Base-by-base conservation (phyloP, 2,888 invertebrate genomes). In the Aproaerema taeniolella region DNA sequence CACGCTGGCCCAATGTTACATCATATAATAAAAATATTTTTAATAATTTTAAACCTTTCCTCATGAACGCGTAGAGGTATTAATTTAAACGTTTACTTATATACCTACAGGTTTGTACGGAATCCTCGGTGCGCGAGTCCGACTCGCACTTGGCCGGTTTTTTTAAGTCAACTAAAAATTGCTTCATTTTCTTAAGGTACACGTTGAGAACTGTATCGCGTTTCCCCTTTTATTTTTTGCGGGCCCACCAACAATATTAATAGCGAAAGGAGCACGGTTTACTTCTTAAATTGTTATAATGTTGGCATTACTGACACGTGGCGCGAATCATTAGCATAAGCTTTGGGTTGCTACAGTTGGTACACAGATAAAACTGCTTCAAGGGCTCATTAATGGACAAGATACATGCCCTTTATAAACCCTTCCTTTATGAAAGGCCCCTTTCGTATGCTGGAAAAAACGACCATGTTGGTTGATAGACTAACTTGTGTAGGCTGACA, bases 271-370 rank as follows among this genome's bases (percentile, higher is more conserved):
- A 28, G 38, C 38, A 38, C 30, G 35, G 26, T 35, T 35, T 35
- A 81, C 74, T 79, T 83, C 83, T 85, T 85, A 81, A 82, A 85
- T 79, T 82, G 83, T 77, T 77, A 75, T 73, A 80, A 82, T 76
- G 68, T 61, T 58, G 48, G 67, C 81, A 78, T 86, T 83, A 74
- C 55, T 49, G 60, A 56, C 85, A 86, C 71, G 73, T 73, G 85
- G 85, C 54, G 73, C 61, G 61, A 55, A 55, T 64, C 68, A 77
- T 86, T 86, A 82, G 78, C 83, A 86, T 86, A 77, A 77, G 67
- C 69, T n/a, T n/a, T n/a, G n/a, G n/a, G n/a, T n/a, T n/a, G n/a
- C n/a, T 70, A 61, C 58, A 72, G 72, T 78, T 78, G 79, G 62
- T 53, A 50, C 52, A 59, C 49, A 74, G 61, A 78, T 81, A 80